These are phyloP conservation scores for Dromiciops gliroides DNA, from an alignment of 2,113 vertebrate genomes.

Conservation along the genomic window DNA sequence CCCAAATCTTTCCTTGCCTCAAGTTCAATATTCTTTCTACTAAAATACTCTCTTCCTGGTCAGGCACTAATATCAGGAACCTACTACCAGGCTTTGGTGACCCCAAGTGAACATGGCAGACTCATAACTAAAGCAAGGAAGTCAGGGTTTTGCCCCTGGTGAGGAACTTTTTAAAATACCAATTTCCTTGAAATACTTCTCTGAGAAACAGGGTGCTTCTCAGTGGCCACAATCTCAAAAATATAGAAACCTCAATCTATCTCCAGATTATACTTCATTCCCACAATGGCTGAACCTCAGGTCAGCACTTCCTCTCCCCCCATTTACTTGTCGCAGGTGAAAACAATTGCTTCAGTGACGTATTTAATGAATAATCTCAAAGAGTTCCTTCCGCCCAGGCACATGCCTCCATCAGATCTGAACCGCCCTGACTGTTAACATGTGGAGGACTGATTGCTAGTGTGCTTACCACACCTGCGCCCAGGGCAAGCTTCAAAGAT, in stretches of 20 bases:
- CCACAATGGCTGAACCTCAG: not conserved
- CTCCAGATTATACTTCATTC: not conserved
- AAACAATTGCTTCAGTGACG: not conserved
- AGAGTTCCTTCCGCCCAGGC: conserved; percentile 32
- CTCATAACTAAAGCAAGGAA: not conserved
- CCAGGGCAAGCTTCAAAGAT: conserved; percentile 23
- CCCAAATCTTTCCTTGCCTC: not conserved
- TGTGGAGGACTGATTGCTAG: conserved; percentile 44
- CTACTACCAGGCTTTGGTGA: not conserved
- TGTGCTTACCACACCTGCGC: conserved; percentile 11
- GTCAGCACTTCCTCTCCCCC: not conserved
- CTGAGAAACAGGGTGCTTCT: not conserved
- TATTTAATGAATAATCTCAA: not conserved
- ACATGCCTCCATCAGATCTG: conserved; percentile 4
- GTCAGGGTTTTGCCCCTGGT: not conserved
- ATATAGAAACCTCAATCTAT: not conserved
- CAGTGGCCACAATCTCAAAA: not conserved
- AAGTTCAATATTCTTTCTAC: not conserved
- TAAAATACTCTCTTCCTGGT: not conserved
- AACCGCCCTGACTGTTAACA: conserved; percentile 39
- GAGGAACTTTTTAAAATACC: not conserved
- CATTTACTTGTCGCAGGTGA: not conserved
- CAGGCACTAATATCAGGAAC: not conserved
- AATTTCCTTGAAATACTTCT: not conserved
- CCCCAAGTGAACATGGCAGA: not conserved